A percentile compares a stretch with the other conserved stretches of the same genome.
Evolutionary conservation across 2,888 invertebrate genomes (phyloP).

Genomic region (Pachymerium ferrugineum): DNA sequence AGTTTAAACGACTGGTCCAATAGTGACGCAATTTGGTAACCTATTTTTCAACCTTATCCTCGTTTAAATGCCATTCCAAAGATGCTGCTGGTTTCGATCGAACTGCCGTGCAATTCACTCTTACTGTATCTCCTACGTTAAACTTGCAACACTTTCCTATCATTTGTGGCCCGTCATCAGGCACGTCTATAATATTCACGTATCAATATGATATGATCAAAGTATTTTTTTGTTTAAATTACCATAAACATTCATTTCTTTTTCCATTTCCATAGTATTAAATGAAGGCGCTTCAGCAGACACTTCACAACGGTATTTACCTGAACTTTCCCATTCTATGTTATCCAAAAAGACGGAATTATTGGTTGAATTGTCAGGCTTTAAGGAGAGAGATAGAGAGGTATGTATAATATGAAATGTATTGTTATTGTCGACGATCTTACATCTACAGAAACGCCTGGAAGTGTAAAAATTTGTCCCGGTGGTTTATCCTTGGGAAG

Average conservation of each 20-base stretch:
- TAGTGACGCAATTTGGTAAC: too few relatives aligned
- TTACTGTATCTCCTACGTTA: neutral
- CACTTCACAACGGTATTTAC: conserved; percentile 28
- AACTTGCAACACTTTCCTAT: neutral
- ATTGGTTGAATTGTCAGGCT: neutral
- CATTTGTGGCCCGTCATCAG: conserved; percentile 20
- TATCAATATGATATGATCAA: too few relatives aligned
- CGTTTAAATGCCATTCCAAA: conserved; percentile 30
- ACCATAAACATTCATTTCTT: conserved; percentile 29
- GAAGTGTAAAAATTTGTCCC: conserved; percentile 64
- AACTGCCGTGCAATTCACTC: conserved; percentile 17
- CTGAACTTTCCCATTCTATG: conserved; percentile 18
- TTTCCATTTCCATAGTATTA: neutral
- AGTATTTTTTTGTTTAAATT: too few relatives aligned
- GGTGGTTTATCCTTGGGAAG: conserved; percentile 72
- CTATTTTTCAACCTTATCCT: neutral
- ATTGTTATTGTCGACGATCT: conserved; percentile 41
- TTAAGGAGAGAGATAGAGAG: neutral
- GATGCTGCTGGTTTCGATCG: conserved; percentile 28
- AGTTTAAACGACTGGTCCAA: too few relatives aligned
- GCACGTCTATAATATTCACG: too few relatives aligned
- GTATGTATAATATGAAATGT: neutral
- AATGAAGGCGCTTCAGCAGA: conserved; percentile 26
- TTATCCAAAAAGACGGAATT: conserved; percentile 19
- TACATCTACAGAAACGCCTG: conserved; percentile 71